Percentiles rank a stretch among this genome's conserved stretches.
Evolutionary conservation across 2,113 vertebrate genomes (phyloP).

Genomic region (Daphoenositta chrysoptera): DNA sequence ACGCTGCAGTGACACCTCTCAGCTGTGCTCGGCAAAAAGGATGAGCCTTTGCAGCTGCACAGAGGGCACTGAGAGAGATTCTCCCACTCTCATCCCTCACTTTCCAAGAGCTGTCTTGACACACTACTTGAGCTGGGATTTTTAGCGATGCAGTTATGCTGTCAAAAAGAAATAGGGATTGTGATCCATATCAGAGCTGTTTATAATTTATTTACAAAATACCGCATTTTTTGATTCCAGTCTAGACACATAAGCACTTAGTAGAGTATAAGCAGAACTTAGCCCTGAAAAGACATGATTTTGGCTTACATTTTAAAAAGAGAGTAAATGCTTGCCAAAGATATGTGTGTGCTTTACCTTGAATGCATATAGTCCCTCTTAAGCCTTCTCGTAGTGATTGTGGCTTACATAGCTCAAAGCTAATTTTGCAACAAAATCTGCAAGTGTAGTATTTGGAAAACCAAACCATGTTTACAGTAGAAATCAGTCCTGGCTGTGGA

Average conservation of each 20-base stretch:
- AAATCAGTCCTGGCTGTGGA: neutral
- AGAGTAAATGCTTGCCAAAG: neutral
- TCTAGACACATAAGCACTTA: neutral
- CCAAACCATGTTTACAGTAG: neutral
- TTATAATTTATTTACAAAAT: neutral
- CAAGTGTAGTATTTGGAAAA: neutral
- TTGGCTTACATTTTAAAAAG: neutral
- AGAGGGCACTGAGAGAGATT: neutral
- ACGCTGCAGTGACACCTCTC: neutral
- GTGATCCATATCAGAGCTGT: neutral
- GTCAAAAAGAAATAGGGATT: neutral
- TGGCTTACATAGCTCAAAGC: neutral
- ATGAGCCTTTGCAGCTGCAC: neutral
- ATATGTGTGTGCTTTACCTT: neutral
- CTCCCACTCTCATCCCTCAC: neutral
- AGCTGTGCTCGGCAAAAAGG: neutral
- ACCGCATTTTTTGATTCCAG: neutral
- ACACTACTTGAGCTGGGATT: neutral
- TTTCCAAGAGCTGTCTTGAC: neutral
- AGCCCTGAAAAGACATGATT: neutral
- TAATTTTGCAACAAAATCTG: neutral
- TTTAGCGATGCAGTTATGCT: neutral
- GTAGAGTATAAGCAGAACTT: neutral
- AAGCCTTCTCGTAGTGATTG: neutral
- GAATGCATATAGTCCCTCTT: neutral